These are phyloP conservation scores for Mugil cephalus DNA, from an alignment of 2,113 vertebrate species.

Conservation along the genomic window DNA sequence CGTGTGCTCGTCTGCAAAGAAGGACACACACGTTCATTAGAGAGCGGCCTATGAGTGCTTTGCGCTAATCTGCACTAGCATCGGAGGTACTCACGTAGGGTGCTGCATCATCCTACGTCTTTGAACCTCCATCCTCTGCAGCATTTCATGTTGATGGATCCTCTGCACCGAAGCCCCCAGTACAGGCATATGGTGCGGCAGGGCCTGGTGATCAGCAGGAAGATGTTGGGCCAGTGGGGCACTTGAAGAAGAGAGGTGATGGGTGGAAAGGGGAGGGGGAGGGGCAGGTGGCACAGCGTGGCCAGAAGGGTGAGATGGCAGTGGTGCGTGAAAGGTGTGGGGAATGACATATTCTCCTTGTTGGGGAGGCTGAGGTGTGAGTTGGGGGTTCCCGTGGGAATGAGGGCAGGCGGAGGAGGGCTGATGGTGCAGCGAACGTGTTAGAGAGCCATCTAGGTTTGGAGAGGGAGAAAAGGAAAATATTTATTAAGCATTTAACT, in stretches of 20 bases:
- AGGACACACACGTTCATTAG: background rate
- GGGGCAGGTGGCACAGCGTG: conserved; percentile 89
- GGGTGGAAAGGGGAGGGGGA: conserved; percentile 89
- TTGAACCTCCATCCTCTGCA: conserved; percentile 98
- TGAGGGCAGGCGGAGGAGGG: conserved; percentile 93
- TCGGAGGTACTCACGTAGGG: conserved; percentile 89
- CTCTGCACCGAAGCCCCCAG: conserved; percentile 91
- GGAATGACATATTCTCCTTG: conserved; percentile 96
- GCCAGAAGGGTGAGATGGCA: conserved; percentile 90
- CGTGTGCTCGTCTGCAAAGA: conserved; percentile 91
- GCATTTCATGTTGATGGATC: conserved; percentile 95
- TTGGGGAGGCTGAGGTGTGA: conserved; percentile 90
- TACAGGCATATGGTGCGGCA: conserved; percentile 93
- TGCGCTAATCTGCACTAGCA: background rate
- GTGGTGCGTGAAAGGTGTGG: conserved; percentile 93
- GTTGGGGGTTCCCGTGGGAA: conserved; percentile 93
- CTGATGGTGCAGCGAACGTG: conserved; percentile 95
- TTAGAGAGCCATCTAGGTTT: conserved; percentile 90
- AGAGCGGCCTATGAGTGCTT: background rate
- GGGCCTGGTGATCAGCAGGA: conserved; percentile 90
- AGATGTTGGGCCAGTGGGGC: conserved; percentile 92
- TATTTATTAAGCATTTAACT: no score
- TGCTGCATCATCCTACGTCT: conserved; percentile 98
- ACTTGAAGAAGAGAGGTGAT: conserved; percentile 88
- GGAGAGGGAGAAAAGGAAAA: conserved; percentile 1